phyloP scores from a whole-genome alignment of 2,888 invertebrate genomes.

The Cepaea hortensis region DNA sequence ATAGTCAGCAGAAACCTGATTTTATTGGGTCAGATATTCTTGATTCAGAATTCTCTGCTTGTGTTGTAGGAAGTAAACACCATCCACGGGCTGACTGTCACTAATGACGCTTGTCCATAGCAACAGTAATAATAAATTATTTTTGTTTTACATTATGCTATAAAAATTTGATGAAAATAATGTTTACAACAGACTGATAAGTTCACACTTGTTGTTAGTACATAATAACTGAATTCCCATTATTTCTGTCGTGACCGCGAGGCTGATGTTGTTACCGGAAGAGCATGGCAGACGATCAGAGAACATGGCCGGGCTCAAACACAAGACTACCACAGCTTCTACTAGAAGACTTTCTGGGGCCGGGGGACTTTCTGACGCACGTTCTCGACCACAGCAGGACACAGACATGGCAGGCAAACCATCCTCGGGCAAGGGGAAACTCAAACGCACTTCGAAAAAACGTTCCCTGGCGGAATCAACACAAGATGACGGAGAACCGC shows the following conservation, averaged over 20 bases:
- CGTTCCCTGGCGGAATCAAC: neutral
- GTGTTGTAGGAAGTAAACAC: slow-evolving; percentile 2
- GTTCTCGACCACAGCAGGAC: too few species aligned
- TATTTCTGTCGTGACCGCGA: neutral
- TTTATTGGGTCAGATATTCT: too few species aligned
- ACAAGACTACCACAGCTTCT: neutral
- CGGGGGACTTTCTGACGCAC: too few species aligned
- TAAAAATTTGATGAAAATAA: too few species aligned
- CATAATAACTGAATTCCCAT: neutral
- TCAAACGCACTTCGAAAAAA: neutral
- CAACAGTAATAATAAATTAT: slow-evolving; percentile 5
- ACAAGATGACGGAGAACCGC: neutral
- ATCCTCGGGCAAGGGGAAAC: neutral
- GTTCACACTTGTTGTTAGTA: neutral
- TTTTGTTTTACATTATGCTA: neutral
- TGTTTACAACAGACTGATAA: too few species aligned
- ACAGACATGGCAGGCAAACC: neutral
- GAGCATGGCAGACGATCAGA: neutral
- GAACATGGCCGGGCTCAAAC: neutral
- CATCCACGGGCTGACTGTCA: neutral
- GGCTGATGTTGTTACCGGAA: slow-evolving; percentile 15
- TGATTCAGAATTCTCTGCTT: too few species aligned
- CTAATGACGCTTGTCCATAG: slow-evolving; percentile 30
- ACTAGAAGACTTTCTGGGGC: too few species aligned
- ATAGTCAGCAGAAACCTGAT: too few species aligned